Evolutionary conservation across 1,140 invertebrate species (phyloP), one percentile per base, ranked within the genome.

Genomic region (Scaptomyza hsui): DNA sequence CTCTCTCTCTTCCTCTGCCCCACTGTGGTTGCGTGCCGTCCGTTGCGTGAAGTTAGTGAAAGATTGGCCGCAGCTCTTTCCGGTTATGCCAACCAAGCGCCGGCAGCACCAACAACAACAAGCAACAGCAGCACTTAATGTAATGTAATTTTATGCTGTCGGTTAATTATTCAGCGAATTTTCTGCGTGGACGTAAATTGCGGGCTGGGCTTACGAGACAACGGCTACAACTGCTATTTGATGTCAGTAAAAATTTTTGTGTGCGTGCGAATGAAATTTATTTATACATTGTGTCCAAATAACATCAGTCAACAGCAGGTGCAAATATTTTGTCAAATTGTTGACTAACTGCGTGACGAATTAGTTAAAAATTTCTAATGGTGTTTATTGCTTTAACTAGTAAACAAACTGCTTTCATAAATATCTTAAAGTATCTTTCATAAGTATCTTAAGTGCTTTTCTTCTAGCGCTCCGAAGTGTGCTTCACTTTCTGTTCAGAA

Each of bases 101-200:
- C 35, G 19, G 15, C 48, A 52, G n/a, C 39, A 44, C 39, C 19
- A 44, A 4, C 52, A 47, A 3, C 45, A 24, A 2, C 35, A 49
- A 53, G 3, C 45, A 44, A 42, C 59, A 53, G 69, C 47, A 70
- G 67, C 75, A 82, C 79, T 82, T 83, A 82, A 82, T 83, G 57
- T 82, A 82, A 82, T 82, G 71, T 82, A 75, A 82, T 82, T 82
- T 82, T 65, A 83, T 83, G 70, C 79, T 78, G 42, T 78, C 48
- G 75, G 79, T 83, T 82, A 82, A 82, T 82, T 82, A 82, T 82
- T 71, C 79, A 83, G 52, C 51, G 62, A 63, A 83, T 78, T 78
- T 71, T 24, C 32, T 39, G 37, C 15, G 29, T 53, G 15, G 21
- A 13, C 55, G 42, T 39, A 45, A 44, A 10, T 13, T 55, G 52